Percentiles rank a stretch among this genome's conserved stretches.
These are phyloP conservation scores for Drosophila truncata DNA, from an alignment of 1,140 invertebrate species.

Conservation along the genomic window DNA sequence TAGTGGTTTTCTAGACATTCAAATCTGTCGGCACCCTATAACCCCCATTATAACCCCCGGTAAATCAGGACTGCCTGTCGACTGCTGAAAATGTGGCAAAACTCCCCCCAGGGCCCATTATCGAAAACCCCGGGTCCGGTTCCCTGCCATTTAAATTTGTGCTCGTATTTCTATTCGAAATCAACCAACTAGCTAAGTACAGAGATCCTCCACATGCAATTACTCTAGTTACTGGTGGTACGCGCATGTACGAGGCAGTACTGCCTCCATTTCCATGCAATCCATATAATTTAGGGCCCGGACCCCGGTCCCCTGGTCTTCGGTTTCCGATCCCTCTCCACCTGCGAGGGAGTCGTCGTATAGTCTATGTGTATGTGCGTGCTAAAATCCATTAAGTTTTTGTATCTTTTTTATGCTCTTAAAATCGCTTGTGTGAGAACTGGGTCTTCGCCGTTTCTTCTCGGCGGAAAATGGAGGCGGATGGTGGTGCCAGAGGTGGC, in stretches of 20 bases:
- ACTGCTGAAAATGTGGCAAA: slow-evolving; percentile 4
- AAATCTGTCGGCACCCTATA: slow-evolving; percentile 5
- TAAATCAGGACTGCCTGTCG: slow-evolving; percentile 6
- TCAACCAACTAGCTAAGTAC: slow-evolving; percentile 37
- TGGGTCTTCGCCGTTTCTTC: slow-evolving; percentile 74
- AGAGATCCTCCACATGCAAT: slow-evolving; percentile 48
- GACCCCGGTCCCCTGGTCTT: neutral
- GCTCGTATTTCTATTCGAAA: slow-evolving; percentile 16
- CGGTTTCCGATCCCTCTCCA: slow-evolving; percentile 5
- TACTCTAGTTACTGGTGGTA: slow-evolving; percentile 49
- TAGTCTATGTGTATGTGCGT: slow-evolving; percentile 60
- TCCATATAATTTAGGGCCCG: slow-evolving; percentile 56
- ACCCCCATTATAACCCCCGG: neutral
- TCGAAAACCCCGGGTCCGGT: slow-evolving; percentile 7
- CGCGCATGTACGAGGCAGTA: slow-evolving; percentile 29
- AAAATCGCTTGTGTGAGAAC: slow-evolving; percentile 82
- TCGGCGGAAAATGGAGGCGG: slow-evolving; percentile 11
- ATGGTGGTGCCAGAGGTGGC: neutral
- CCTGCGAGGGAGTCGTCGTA: slow-evolving; percentile 35
- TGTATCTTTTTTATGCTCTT: slow-evolving; percentile 69
- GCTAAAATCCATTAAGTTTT: slow-evolving; percentile 80
- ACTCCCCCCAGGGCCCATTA: neutral
- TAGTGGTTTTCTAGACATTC: slow-evolving; percentile 14
- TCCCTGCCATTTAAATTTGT: slow-evolving; percentile 11
- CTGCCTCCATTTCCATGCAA: slow-evolving; percentile 56